phyloP scores from a whole-genome alignment of 2,797 vertebrate species.

The Corythornis leucogaster region DNA sequence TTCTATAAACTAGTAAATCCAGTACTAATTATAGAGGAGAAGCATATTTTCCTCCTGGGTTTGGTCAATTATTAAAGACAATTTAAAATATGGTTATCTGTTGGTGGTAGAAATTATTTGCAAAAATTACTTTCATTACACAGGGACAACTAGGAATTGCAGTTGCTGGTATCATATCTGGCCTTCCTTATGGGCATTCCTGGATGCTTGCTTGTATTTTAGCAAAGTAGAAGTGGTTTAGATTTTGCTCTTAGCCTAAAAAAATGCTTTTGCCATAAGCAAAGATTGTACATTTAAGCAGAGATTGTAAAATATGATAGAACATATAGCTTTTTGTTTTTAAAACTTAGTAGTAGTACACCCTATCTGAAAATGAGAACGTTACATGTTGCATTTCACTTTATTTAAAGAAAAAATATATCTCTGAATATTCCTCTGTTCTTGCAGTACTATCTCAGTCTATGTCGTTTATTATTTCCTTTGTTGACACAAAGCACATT shows the following conservation, averaged over 20 bases:
- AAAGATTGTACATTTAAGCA: not conserved
- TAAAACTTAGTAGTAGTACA: not conserved
- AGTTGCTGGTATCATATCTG: not conserved
- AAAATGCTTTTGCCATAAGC: not conserved
- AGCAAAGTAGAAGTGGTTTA: not conserved
- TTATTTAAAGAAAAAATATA: not conserved
- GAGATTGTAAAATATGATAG: not conserved
- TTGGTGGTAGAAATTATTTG: not conserved
- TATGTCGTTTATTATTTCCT: conserved; percentile 30
- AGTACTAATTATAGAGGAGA: not conserved
- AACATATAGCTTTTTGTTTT: not conserved
- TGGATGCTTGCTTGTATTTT: not conserved
- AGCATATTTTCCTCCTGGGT: not conserved
- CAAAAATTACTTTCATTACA: not conserved
- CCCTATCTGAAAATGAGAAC: not conserved
- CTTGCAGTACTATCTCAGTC: not conserved
- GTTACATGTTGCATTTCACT: not conserved
- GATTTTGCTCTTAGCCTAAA: not conserved
- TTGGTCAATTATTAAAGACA: not conserved
- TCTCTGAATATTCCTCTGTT: not conserved
- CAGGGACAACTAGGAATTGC: not conserved
- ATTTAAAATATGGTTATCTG: not conserved
- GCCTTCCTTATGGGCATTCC: not conserved
- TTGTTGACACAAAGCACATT: conserved; percentile 25
- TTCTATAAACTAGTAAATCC: not conserved